Percentiles rank a stretch among this genome's conserved stretches.
These are phyloP conservation scores for Scaptomyza montana DNA, from an alignment of 1,140 invertebrate genomes.

Conservation along the genomic window DNA sequence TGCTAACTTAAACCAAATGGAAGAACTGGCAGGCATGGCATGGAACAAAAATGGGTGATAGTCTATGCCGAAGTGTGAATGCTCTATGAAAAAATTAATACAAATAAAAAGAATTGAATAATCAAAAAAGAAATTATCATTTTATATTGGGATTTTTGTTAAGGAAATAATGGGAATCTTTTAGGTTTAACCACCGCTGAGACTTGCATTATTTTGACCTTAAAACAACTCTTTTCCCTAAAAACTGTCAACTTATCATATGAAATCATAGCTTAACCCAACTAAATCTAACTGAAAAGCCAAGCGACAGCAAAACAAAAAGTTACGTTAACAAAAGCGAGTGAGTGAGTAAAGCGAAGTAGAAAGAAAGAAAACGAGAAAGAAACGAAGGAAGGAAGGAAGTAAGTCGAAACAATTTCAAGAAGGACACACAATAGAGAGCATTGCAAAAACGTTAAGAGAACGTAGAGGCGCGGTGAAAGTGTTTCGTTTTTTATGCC, in stretches of 20 bases:
- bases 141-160: too few relatives aligned
- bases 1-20: conserved; percentile 68
- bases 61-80: background rate
- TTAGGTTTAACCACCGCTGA: background rate
- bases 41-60: background rate
- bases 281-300: too few relatives aligned
- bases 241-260: too few relatives aligned
- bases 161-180: background rate
- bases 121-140: too few relatives aligned
- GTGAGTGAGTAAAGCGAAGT: background rate
- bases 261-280: too few relatives aligned
- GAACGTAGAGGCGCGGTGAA: conserved; percentile 30
- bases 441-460: background rate
- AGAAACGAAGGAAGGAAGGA: background rate
- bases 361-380: background rate
- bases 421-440: conserved; percentile 49
- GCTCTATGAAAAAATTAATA: background rate
- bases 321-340: background rate
- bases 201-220: too few relatives aligned
- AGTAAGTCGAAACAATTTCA: conserved; percentile 58
- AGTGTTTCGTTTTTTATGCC: conserved; percentile 54
- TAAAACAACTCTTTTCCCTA: too few relatives aligned
- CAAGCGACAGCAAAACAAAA: too few relatives aligned
- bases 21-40: conserved; percentile 23
- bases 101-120: too few relatives aligned